Evolutionary conservation across 2,888 invertebrate genomes (phyloP).

Genomic region (Acrobasis consociella): DNA sequence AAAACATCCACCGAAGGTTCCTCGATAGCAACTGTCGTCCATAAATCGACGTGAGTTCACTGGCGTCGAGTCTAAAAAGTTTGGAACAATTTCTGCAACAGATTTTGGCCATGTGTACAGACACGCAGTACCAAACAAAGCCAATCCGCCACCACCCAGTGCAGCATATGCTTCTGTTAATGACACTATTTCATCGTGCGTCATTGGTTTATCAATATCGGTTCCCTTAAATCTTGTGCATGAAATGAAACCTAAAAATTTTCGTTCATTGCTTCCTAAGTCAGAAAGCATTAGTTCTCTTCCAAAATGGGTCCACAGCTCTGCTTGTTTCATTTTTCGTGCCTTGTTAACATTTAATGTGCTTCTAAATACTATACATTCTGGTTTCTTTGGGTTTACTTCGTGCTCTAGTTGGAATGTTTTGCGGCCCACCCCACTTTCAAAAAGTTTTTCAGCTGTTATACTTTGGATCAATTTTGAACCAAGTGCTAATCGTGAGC

Average conservation of each 20-base stretch:
- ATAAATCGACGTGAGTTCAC: conserved; percentile 89
- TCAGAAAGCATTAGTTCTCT: conserved; percentile 90
- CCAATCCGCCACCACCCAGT: conserved; percentile 95
- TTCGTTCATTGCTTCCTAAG: conserved; percentile 85
- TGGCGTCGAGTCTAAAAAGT: conserved; percentile 74
- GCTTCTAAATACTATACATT: conserved; percentile 89
- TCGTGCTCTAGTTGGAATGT: conserved; percentile 91
- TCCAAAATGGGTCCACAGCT: conserved; percentile 93
- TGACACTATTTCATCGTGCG: conserved; percentile 86
- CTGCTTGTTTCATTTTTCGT: conserved; percentile 87
- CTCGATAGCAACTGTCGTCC: conserved; percentile 96
- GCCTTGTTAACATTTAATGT: conserved; percentile 87
- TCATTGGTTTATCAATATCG: conserved; percentile 83
- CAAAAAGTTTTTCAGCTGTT: conserved; percentile 93
- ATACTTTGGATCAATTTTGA: conserved; percentile 92
- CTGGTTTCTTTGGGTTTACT: conserved; percentile 78
- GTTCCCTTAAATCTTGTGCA: conserved; percentile 90
- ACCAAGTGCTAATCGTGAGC: conserved; percentile 88
- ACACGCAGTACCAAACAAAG: conserved; percentile 94
- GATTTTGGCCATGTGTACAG: conserved; percentile 94
- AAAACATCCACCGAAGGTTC: conserved; percentile 93
- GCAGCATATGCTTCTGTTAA: conserved; percentile 93
- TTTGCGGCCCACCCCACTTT: conserved; percentile 89
- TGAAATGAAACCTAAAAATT: conserved; percentile 94
- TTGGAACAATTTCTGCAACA: conserved; percentile 85